Conservation (phyloP, 2,888 invertebrate genomes). For the Dascillus cervinus region DNA sequence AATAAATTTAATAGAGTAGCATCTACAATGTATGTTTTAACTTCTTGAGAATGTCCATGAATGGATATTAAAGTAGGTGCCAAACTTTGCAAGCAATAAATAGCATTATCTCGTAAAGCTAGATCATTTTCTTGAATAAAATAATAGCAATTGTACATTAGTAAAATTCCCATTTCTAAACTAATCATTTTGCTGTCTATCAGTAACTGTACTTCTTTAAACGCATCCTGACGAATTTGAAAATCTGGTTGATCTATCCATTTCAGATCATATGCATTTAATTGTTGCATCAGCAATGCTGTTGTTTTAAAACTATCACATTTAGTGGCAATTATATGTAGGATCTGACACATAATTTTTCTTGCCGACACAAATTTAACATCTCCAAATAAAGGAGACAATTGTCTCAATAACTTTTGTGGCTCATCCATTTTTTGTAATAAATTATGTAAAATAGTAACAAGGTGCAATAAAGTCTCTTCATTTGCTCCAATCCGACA, state of each 20-base stretch:
- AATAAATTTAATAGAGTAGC: slow-evolving; percentile 67
- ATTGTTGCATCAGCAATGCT: slow-evolving; percentile 51
- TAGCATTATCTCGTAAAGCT: slow-evolving; percentile 71
- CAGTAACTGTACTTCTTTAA: slow-evolving; percentile 56
- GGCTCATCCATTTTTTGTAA: slow-evolving; percentile 59
- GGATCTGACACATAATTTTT: slow-evolving; percentile 57
- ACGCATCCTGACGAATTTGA: slow-evolving; percentile 69
- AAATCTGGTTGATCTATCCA: slow-evolving; percentile 95
- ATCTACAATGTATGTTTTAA: slow-evolving; percentile 62
- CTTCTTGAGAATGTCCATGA: slow-evolving; percentile 45
- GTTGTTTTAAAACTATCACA: slow-evolving; percentile 40
- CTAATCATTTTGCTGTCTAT: slow-evolving; percentile 48
- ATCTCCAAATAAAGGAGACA: slow-evolving; percentile 66
- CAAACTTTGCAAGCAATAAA: slow-evolving; percentile 63
- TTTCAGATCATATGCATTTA: slow-evolving; percentile 81
- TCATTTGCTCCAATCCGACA: slow-evolving; percentile 54
- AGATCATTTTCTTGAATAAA: slow-evolving; percentile 75
- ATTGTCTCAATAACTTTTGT: slow-evolving; percentile 56
- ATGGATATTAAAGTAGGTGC: slow-evolving; percentile 55
- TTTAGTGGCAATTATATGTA: slow-evolving; percentile 52
- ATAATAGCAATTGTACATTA: slow-evolving; percentile 77
- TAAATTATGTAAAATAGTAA: slow-evolving; percentile 69
- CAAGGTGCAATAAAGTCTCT: slow-evolving; percentile 60
- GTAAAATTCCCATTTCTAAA: slow-evolving; percentile 59
- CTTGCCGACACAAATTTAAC: slow-evolving; percentile 58